phyloP scores from a whole-genome alignment of 2,888 invertebrate species.

The Myopa tessellatipennis region DNA sequence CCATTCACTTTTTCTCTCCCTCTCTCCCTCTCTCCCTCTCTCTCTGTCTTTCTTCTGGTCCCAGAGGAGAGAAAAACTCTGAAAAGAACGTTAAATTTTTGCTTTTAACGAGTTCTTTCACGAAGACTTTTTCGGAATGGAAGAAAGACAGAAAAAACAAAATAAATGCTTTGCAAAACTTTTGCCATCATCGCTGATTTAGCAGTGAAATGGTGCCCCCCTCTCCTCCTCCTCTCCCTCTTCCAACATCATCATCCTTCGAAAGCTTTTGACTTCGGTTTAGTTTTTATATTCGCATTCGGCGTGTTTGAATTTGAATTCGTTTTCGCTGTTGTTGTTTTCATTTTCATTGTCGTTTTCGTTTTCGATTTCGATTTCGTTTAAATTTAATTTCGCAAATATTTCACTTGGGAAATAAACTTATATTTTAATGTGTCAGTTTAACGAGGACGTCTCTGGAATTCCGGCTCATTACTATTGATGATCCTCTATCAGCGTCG shows the following conservation, averaged over 20 bases:
- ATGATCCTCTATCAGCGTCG: not conserved
- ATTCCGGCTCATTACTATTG: not conserved
- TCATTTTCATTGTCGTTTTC: not conserved
- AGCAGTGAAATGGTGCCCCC: not conserved
- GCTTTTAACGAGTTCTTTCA: too few species aligned
- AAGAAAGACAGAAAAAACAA: too few species aligned
- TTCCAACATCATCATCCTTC: too few species aligned
- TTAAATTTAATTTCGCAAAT: conserved; percentile 8
- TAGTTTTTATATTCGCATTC: too few species aligned
- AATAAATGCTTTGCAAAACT: not conserved
- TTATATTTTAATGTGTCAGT: conserved; percentile 5
- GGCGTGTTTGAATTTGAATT: too few species aligned
- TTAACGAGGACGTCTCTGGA: not conserved
- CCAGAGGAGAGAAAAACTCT: not conserved
- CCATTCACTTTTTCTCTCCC: too few species aligned
- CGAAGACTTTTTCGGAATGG: too few species aligned
- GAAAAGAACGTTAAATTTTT: not conserved
- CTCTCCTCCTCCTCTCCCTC: not conserved
- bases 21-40: too few species aligned
- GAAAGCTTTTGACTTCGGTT: too few species aligned
- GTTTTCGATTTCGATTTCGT: not conserved
- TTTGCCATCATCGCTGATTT: not conserved
- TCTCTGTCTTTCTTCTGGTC: not conserved
- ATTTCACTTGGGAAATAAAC: not conserved
- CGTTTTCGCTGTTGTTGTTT: too few species aligned